A percentile compares a stretch with the other conserved stretches of the same genome.
phyloP scores from a whole-genome alignment of 1,140 invertebrate species.

The Callitettix versicolor region DNA sequence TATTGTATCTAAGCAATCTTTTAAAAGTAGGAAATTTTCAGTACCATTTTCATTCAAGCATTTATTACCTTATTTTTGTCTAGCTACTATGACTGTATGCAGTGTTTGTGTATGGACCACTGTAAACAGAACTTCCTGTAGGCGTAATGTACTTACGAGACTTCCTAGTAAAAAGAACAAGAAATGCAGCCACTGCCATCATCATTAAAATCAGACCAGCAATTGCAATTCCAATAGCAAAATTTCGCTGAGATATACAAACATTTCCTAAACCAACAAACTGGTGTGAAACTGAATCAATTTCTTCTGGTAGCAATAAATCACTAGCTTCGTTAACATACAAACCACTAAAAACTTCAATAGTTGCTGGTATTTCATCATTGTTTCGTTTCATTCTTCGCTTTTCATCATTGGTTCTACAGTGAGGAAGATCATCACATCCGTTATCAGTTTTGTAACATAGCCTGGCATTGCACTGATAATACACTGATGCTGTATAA shows the following conservation, averaged over 20 bases:
- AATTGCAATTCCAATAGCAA: conserved; percentile 84
- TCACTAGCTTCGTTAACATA: conserved; percentile 82
- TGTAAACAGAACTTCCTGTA: conserved; percentile 83
- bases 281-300: conserved; percentile 66
- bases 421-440: conserved; percentile 56
- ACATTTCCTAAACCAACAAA: conserved; percentile 57
- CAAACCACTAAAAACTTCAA: conserved; percentile 81
- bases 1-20: too few relatives aligned
- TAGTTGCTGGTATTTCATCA: conserved; percentile 61
- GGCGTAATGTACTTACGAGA: conserved; percentile 70
- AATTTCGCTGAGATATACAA: conserved; percentile 81
- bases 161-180: conserved; percentile 68
- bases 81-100: conserved; percentile 85
- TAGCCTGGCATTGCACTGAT: conserved; percentile 82
- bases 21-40: too few relatives aligned
- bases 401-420: conserved; percentile 42
- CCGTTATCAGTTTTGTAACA: conserved; percentile 54
- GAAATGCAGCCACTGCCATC: conserved; percentile 70
- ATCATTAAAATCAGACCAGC: conserved; percentile 82
- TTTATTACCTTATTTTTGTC: too few relatives aligned
- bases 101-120: conserved; percentile 86
- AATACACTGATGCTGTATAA: conserved; percentile 86
- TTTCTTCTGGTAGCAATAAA: conserved; percentile 45
- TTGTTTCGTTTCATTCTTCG: conserved; percentile 29
- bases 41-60: too few relatives aligned